Conservation (phyloP, 2,113 vertebrate genomes). For the Rhagologus leucostigma region DNA sequence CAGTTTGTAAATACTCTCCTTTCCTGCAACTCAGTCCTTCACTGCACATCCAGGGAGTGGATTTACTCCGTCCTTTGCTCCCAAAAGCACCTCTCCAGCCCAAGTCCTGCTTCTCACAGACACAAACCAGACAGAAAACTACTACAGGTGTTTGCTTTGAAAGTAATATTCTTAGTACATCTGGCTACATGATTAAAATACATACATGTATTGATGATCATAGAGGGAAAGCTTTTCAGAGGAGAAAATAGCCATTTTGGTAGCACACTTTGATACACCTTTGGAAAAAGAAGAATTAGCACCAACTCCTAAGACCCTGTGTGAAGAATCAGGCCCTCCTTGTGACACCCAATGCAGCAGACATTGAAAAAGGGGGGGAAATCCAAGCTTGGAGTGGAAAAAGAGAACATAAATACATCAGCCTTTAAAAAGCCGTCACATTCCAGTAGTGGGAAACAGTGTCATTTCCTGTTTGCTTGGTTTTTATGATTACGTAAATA, state of each 20-base stretch:
- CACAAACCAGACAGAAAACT: neutral
- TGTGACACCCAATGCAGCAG: neutral
- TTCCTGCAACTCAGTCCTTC: no score
- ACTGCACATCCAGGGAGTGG: fast-evolving
- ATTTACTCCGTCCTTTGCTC: neutral
- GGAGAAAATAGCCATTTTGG: neutral
- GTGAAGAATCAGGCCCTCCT: neutral
- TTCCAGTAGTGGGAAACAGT: no score
- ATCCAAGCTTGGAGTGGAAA: neutral
- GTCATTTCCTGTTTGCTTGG: no score
- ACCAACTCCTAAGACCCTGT: neutral
- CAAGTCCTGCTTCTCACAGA: neutral
- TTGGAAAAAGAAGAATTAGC: neutral
- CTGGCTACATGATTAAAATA: no score
- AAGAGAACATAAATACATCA: no score
- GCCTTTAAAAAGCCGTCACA: no score
- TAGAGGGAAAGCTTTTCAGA: neutral
- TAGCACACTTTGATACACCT: neutral
- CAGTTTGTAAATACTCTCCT: no score
- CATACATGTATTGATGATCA: no score
- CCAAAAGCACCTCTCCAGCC: neutral
- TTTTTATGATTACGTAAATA: no score
- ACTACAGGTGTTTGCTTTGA: neutral
- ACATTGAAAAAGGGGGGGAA: neutral
- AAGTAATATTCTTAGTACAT: neutral